These are phyloP conservation scores for Stictonetta naevosa DNA, from an alignment of 2,113 vertebrate species.

Conservation along the genomic window DNA sequence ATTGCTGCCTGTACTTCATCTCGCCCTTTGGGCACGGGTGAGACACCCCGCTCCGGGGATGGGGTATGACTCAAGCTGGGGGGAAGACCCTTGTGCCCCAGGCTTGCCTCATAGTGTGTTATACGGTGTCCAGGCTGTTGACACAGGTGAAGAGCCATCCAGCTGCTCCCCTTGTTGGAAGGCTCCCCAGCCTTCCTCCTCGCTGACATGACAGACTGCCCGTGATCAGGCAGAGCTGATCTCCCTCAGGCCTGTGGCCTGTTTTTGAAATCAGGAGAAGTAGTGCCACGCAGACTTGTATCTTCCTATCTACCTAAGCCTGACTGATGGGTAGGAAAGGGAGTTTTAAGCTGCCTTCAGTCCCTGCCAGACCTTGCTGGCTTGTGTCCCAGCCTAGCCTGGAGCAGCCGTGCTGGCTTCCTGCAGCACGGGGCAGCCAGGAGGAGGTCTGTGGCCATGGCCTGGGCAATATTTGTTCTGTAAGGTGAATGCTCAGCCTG, in stretches of 20 bases:
- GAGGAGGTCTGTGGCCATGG: background rate
- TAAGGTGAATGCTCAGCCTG: background rate
- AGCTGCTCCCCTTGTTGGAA: background rate
- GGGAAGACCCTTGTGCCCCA: background rate
- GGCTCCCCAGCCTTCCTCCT: background rate
- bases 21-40: slow-evolving; percentile 97
- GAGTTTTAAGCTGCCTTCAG: background rate
- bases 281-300: background rate
- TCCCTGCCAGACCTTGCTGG: background rate
- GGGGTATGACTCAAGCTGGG: background rate
- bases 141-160: background rate
- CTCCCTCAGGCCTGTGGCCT: background rate
- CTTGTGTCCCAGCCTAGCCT: background rate
- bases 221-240: background rate
- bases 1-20: slow-evolving; percentile 99
- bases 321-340: background rate
- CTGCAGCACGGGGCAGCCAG: background rate
- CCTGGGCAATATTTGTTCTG: background rate
- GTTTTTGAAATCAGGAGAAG: background rate
- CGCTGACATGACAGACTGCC: background rate
- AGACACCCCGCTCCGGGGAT: background rate
- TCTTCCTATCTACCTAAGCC: background rate
- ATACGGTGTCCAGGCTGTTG: background rate
- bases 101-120: background rate
- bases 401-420: background rate